Evolutionary conservation across 1,140 invertebrate genomes (phyloP).

Genomic region (Araneus ventricosus): DNA sequence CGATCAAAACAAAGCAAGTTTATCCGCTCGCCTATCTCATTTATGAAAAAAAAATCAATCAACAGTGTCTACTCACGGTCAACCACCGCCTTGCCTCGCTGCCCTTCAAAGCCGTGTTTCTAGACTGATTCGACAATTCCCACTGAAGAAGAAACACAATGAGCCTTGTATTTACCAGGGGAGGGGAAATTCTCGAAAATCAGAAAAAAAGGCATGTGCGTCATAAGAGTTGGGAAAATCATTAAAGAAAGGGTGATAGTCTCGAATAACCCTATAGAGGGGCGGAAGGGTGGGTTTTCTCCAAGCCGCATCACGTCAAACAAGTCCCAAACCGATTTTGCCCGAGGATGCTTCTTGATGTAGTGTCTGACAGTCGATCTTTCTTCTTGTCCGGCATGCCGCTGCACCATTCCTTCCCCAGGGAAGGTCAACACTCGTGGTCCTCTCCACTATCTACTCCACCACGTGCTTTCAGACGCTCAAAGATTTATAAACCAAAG

Average conservation of each 20-base stretch:
- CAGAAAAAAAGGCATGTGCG: background rate
- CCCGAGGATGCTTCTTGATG: background rate
- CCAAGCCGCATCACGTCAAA: background rate
- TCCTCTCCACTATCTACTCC: background rate
- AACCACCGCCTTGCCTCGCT: background rate
- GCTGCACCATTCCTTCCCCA: background rate
- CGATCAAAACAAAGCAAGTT: background rate
- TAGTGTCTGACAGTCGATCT: background rate
- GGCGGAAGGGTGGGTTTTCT: background rate
- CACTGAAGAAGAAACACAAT: background rate
- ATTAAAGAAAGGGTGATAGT: slow-evolving; percentile 15
- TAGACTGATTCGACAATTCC: background rate
- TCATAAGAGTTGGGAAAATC: background rate
- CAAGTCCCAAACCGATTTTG: background rate
- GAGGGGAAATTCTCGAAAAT: background rate
- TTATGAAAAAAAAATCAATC: background rate
- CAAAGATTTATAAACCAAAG: background rate
- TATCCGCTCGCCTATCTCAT: background rate
- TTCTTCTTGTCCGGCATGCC: background rate
- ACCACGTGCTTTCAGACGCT: background rate
- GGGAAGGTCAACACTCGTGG: background rate
- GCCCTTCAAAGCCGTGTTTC: background rate
- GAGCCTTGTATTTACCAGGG: background rate
- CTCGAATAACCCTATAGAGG: background rate
- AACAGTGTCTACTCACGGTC: background rate